Percentiles rank a stretch among this genome's conserved stretches.
These are phyloP conservation scores for Sesamia inferens DNA, from an alignment of 2,888 invertebrate species.

Conservation along the genomic window DNA sequence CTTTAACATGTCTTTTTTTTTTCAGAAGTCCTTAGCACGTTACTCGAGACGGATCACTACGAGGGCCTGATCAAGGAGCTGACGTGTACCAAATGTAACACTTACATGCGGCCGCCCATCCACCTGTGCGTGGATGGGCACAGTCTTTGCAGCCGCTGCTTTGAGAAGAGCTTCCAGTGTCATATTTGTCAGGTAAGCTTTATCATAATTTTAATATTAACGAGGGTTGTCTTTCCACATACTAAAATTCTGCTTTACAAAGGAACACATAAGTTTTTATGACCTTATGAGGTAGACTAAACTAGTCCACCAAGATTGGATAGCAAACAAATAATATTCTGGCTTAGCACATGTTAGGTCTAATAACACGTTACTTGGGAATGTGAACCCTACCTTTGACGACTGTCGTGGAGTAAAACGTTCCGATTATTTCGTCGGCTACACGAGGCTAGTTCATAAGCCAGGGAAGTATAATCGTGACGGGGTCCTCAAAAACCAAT, in stretches of 20 bases:
- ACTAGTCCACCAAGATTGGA: not conserved
- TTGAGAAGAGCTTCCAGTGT: slow-evolving; percentile 83
- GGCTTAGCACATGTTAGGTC: not conserved
- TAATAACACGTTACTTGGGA: not conserved
- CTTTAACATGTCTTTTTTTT: slow-evolving; percentile 41
- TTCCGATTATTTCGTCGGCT: not conserved
- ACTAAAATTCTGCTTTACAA: too few species aligned
- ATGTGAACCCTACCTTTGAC: too few species aligned
- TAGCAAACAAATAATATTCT: too few species aligned
- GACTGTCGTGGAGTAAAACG: not conserved
- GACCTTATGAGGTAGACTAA: not conserved
- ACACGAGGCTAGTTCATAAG: not conserved
- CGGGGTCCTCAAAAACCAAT: too few species aligned
- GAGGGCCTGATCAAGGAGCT: slow-evolving; percentile 85
- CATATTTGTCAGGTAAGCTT: slow-evolving; percentile 84
- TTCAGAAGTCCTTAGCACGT: slow-evolving; percentile 83
- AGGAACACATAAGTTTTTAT: not conserved
- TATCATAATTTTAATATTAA: too few species aligned
- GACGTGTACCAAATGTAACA: slow-evolving; percentile 85
- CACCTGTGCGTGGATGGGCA: slow-evolving; percentile 87
- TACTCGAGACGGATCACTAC: slow-evolving; percentile 87
- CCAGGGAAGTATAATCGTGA: not conserved
- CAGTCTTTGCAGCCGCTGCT: slow-evolving; percentile 84
- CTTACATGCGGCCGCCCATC: slow-evolving; percentile 88
- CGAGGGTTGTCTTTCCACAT: not conserved